Evolutionary conservation across 2,797 vertebrate genomes (phyloP), one percentile per base, ranked within the genome.

Genomic region (Aldrovandia affinis): DNA sequence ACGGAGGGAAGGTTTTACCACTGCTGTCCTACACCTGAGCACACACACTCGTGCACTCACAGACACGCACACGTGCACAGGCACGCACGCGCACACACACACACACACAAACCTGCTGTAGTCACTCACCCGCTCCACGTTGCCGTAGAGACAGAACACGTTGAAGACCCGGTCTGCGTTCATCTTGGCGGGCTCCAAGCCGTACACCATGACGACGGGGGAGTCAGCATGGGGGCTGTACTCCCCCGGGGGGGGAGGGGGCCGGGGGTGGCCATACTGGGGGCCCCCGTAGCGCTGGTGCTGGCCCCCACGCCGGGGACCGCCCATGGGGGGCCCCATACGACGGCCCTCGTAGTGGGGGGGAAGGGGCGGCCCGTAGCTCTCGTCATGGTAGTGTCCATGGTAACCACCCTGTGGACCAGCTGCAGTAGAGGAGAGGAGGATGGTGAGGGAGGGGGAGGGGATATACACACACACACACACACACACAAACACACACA

Each of bases 201-300:
- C 97, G 9, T 99, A 99, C 20, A 98, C 97, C 97, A 98, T 98
- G 44, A 99, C 94, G 65, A 99, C 97, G 0, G 97, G 97, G 36
- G 97, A 98, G 91, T 98, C 97, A 0, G 97, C 96, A 9, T 99
- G 97, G 65, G 97, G 95, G 2, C 95, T 96, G 0, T 97, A 98
- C 73, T 98, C 97, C 0, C 93, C 93, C 63, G 94, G 94, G 0
- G 94, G 94, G 1, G 96, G 96, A 0, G 96, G 96, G 7, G 96
- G 96, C 0, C 96, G 97, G 68, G 96, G 93, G 73, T 94, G 94
- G 14, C 94, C 97, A 0, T 97, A 98, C 54, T 97, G 96, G 7
- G 95, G 94, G 5, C 95, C 93, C 10, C 96, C 95, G 0, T 97
- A 98, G 22, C 97, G 97, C 81, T 95, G 95, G 83, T 91, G 94